Base-by-base conservation (phyloP, 2,797 vertebrate genomes). In the Megaceryle alcyon region DNA sequence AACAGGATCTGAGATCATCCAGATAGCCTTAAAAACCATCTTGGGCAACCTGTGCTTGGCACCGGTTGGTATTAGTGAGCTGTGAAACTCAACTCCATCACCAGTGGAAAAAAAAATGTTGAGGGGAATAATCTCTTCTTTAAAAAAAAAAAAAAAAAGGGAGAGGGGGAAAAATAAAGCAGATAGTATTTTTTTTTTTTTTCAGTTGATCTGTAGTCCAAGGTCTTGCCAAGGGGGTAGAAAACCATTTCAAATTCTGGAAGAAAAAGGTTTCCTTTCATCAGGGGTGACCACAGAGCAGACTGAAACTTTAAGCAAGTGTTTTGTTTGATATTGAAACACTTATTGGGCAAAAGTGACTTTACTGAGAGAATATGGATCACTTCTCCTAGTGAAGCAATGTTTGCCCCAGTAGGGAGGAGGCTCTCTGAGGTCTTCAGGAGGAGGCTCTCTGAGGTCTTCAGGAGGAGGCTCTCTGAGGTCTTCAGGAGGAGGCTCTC, bases 161-260 rank as follows among this genome's bases (percentile, higher is more conserved):
- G 33, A 33, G 33, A 33, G 35, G 35, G 35, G 35, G 35, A 35
- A 35, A 49, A 49, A 54, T 12, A 31, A 54, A 10, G 29, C 37
- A 64, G 20, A 35, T 92, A 35, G 65, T 29, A 69, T 33, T 57
- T 61, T 33, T 81, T 63, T 59, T 70, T 59, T 56, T 72, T 49
- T 70, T 57, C 23, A 35, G 48, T 43, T 37, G 82, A 35, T 43
- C 60, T 95, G 19, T 86, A 53, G 72, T 73, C 92, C 57, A 43
- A 84, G 77, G 70, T 86, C 60, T 94, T 88, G 90, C 88, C 6
- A 1, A 75, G 22, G 39, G 44, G 57, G 14, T 83, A 46, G 73
- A 93, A 92, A 94, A 53, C 10, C 9, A 59, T 82, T 90, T 92
- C 77, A 72, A 90, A 94, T 88, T 69, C 68, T 65, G 82, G 49